A percentile compares a stretch with the other conserved stretches of the same genome.
These are phyloP conservation scores for Unio pictorum DNA, from an alignment of 2,888 invertebrate genomes.

Conservation along the genomic window DNA sequence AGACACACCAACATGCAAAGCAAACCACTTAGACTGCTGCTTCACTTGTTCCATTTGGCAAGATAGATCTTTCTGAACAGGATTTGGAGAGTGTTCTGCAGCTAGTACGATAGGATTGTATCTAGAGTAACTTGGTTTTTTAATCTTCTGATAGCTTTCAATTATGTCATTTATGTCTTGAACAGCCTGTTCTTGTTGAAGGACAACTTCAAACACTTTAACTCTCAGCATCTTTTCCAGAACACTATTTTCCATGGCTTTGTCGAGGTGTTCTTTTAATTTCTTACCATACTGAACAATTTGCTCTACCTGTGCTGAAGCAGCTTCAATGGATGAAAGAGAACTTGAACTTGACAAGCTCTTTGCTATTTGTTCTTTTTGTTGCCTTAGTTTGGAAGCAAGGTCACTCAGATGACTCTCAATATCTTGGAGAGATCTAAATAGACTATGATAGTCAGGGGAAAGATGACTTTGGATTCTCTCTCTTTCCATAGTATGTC, in stretches of 20 bases:
- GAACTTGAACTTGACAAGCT: background rate
- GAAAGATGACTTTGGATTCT: too few species aligned
- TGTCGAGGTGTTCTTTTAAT: slow-evolving; percentile 9
- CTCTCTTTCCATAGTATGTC: slow-evolving; percentile 1
- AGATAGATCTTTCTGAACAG: too few species aligned
- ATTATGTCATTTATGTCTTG: slow-evolving; percentile 13
- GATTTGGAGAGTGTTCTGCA: too few species aligned
- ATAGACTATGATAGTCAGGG: too few species aligned
- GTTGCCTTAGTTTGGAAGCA: too few species aligned
- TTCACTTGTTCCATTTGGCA: too few species aligned
- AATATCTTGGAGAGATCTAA: too few species aligned
- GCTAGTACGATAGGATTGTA: too few species aligned
- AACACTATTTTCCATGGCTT: slow-evolving; percentile 8
- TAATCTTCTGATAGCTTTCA: slow-evolving; percentile 8
- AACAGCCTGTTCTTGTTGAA: slow-evolving; percentile 17
- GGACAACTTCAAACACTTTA: slow-evolving; percentile 22
- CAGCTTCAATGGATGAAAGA: background rate
- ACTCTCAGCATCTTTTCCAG: slow-evolving; percentile 18
- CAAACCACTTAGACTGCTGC: too few species aligned
- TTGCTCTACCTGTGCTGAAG: background rate
- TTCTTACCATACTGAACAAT: slow-evolving; percentile 3
- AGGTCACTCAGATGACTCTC: too few species aligned
- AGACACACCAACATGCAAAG: too few species aligned
- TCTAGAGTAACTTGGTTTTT: background rate
- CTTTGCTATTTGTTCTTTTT: too few species aligned